phyloP scores from a whole-genome alignment of 37 sponge, comb jelly and placozoan species.

The Cladorhizidae sp. region DNA sequence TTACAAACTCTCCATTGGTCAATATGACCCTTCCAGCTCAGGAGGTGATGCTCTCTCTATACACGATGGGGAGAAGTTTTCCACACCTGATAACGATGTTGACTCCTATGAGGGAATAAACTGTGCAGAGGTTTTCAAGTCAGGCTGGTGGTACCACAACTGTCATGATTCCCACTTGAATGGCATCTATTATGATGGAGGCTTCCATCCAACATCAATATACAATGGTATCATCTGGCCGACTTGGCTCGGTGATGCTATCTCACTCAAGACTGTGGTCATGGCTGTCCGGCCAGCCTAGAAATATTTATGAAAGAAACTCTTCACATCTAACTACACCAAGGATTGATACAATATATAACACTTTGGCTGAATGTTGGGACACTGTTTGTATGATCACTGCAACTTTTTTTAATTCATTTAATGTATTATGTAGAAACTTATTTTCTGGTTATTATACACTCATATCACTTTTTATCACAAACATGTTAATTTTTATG shows the following conservation, averaged over 20 bases:
- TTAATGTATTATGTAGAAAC: too few species aligned
- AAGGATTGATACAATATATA: too few species aligned
- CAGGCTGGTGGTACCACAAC: conserved; percentile 61
- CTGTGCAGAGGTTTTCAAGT: conserved; percentile 12
- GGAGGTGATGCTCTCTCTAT: conserved; percentile 16
- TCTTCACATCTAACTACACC: too few species aligned
- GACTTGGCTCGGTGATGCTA: neutral
- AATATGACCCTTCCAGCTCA: conserved; percentile 1
- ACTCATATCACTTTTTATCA: too few species aligned
- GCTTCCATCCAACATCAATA: neutral
- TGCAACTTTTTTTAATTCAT: too few species aligned
- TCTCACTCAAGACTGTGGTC: conserved; percentile 37
- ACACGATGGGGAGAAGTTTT: conserved; percentile 49
- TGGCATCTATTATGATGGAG: conserved; percentile 30
- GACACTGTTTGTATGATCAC: too few species aligned
- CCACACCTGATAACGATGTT: conserved; percentile 55
- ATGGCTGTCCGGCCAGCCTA: conserved; percentile 63
- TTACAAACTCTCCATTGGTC: conserved; percentile 27
- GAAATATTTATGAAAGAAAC: too few species aligned
- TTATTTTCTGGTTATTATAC: too few species aligned
- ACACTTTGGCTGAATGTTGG: too few species aligned
- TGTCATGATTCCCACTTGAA: conserved; percentile 52
- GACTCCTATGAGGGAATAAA: neutral
- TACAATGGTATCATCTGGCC: conserved; percentile 59
- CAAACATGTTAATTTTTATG: too few species aligned